These are phyloP conservation scores for Conistra vaccinii DNA, from an alignment of 2,888 invertebrate species.

Conservation along the genomic window DNA sequence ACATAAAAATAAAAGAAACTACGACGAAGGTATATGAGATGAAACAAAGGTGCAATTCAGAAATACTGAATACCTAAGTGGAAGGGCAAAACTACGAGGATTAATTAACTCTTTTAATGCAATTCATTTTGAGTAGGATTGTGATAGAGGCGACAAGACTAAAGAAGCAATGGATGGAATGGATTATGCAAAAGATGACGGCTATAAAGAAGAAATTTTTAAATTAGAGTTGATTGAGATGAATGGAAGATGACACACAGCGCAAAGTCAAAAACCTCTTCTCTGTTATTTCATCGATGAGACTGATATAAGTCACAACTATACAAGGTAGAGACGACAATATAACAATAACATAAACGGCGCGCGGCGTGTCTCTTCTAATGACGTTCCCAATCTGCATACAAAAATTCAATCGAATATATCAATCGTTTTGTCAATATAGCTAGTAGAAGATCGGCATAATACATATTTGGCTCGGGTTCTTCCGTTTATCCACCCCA, in stretches of 20 bases:
- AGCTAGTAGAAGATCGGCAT: too few relatives aligned
- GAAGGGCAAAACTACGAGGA: not conserved
- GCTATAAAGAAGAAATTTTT: not conserved
- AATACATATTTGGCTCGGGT: too few relatives aligned
- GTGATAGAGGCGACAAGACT: not conserved
- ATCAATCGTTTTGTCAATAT: too few relatives aligned
- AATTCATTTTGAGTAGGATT: not conserved
- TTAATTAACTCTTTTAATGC: not conserved
- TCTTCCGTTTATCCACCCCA: too few relatives aligned
- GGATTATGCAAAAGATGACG: not conserved
- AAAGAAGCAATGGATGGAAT: not conserved
- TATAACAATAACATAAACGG: too few relatives aligned
- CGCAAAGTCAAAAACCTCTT: not conserved
- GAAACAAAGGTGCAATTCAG: too few relatives aligned
- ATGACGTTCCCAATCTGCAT: too few relatives aligned
- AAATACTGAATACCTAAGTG: not conserved
- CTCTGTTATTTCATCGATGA: not conserved
- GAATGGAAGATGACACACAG: not conserved
- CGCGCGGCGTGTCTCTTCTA: too few relatives aligned
- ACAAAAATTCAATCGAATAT: too few relatives aligned
- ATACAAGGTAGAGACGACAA: too few relatives aligned
- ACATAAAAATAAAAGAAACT: slow-evolving; percentile 28
- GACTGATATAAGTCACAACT: too few relatives aligned
- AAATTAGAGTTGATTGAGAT: not conserved
- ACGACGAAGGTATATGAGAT: not conserved